A percentile compares a stretch with the other conserved stretches of the same genome.
These are phyloP conservation scores for Frankliniella intonsa DNA, from an alignment of 2,888 invertebrate species.

Conservation along the genomic window DNA sequence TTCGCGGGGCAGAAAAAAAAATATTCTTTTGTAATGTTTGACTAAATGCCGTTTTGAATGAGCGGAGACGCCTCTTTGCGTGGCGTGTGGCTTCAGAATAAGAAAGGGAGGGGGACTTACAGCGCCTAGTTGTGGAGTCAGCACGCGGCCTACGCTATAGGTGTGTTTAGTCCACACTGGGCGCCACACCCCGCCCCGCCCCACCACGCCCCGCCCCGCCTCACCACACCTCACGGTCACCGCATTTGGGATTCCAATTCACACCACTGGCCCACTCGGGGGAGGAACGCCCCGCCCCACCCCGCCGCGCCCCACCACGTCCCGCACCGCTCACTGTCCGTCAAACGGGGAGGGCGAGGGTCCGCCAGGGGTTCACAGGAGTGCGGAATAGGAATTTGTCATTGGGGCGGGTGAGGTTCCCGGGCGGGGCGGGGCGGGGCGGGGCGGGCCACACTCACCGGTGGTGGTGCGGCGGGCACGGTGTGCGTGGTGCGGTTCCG, in stretches of 20 bases:
- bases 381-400: neutral
- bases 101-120: neutral
- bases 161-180: neutral
- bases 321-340: neutral
- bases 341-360: too few species aligned
- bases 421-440: too few species aligned
- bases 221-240: neutral
- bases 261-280: neutral
- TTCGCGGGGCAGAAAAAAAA: too few species aligned
- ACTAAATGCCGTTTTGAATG: too few species aligned
- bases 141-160: neutral
- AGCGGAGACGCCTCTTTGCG: neutral
- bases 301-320: neutral
- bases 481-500: neutral
- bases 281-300: neutral
- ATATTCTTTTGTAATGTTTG: too few species aligned
- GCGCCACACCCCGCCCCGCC: neutral
- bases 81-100: neutral
- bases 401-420: neutral
- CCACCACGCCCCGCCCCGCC: neutral
- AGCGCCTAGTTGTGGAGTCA: neutral
- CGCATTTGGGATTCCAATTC: conserved; percentile 19
- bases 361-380: neutral
- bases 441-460: neutral
- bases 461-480: neutral